Base-by-base conservation (phyloP, 2,888 invertebrate species). In the Eristalinus sepulchralis region DNA sequence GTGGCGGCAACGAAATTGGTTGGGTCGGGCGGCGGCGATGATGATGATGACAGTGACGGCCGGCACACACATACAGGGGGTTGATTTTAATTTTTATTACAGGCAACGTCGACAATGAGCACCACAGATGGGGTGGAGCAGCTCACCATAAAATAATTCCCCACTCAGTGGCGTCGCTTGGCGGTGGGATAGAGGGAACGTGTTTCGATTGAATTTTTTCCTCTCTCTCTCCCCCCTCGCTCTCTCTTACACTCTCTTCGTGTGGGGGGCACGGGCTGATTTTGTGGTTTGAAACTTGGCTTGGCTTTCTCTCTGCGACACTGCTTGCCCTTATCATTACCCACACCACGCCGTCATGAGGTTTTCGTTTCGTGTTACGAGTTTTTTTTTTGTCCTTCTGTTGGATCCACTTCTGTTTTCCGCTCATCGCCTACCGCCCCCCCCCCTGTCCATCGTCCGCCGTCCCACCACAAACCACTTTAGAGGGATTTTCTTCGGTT, bases 221-320 rank as follows among this genome's bases (percentile, higher is more conserved):
- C 10, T 34, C 6, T 64, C 17, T 53, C 57, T 31, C 39, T n/a
- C 33, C 39, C 4, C 34, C 4, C 34, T 34, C 34, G 8, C 34
- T 10, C 34, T 34, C 34, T 34, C 9, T 8, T 8, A 9, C 34
- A 4, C 34, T 34, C 4, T 34, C 13, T 57, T 3, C 11, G 47
- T 22, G 53, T 67, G 62, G 17, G n/a, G 20, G 6, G 1, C 4
- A 17, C 31, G 34, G 63, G 62, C 22, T 81, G 76, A 77, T 13
- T 36, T 77, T 86, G 83, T 57, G 86, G 86, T 83, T 83, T 78
- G 86, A 78, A 79, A 83, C 86, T 86, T 86, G 78, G 86, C 78
- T 86, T 70, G 83, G 66, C 62, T 55, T 53, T 60, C 64, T 73
- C 34, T 36, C 71, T 20, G 78, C 20, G 22, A 22, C 20, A 77